phyloP scores from a whole-genome alignment of 2,797 vertebrate species.

The Coregonus sp. region DNA sequence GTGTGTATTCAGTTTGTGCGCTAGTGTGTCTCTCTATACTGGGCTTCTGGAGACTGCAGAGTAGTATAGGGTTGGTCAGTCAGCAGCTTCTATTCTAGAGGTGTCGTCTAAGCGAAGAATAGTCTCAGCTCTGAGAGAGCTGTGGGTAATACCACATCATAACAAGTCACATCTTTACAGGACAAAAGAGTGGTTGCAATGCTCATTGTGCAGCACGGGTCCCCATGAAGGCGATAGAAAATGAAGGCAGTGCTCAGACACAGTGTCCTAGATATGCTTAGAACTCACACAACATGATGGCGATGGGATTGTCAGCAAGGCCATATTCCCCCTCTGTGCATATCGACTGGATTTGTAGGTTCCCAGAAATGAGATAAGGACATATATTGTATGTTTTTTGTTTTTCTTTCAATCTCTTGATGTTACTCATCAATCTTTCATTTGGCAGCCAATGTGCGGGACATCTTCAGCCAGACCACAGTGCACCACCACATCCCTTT shows the following conservation, averaged over 20 bases:
- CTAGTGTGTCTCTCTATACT: slow-evolving; percentile 17
- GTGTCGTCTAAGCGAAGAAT: slow-evolving; percentile 30
- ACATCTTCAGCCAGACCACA: slow-evolving; percentile 95
- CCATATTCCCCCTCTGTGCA: slow-evolving; percentile 38
- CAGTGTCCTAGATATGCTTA: slow-evolving; percentile 50
- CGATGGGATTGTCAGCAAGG: slow-evolving; percentile 45
- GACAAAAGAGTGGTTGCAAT: slow-evolving; percentile 46
- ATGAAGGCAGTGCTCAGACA: slow-evolving; percentile 41
- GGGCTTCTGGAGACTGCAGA: slow-evolving; percentile 17
- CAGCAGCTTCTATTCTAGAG: slow-evolving; percentile 33
- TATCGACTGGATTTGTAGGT: slow-evolving; percentile 27
- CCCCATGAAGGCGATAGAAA: slow-evolving; percentile 53
- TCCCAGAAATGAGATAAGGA: slow-evolving; percentile 37
- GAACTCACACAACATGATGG: slow-evolving; percentile 50
- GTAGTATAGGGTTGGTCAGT: slow-evolving; percentile 14
- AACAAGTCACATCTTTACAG: slow-evolving; percentile 49
- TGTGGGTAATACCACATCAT: slow-evolving; percentile 44
- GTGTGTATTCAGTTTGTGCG: slow-evolving; percentile 15
- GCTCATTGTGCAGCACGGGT: slow-evolving; percentile 40
- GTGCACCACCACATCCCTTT: slow-evolving; percentile 97
- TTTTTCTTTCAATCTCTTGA: slow-evolving; percentile 11
- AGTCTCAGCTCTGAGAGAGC: slow-evolving; percentile 23
- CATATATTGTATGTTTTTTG: not conserved
- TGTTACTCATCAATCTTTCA: slow-evolving; percentile 33
- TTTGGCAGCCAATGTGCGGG: slow-evolving; percentile 89